Evolutionary conservation across 2,888 invertebrate genomes (phyloP), one percentile per base, ranked within the genome.

Genomic region (Tetramorium bicarinatum): DNA sequence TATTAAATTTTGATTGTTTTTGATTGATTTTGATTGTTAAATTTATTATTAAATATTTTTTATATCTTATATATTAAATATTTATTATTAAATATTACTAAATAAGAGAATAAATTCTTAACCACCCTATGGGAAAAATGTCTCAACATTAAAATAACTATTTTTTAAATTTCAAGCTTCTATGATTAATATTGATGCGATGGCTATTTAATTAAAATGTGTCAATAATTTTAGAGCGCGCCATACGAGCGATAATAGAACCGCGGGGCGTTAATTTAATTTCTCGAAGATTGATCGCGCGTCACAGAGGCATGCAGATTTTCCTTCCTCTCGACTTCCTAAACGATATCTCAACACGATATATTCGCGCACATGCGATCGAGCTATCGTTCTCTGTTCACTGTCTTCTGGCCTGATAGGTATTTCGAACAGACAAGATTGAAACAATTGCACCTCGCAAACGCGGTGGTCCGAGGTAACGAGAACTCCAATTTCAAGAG

Each of bases 401-500:
- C 44, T 47, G 69, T 47, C 59, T 69, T 62, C 74, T 47, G 9
- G 52, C 29, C 21, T 38, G 34, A 66, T 44, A 67, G 67, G 34
- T 21, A 59, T 69, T 79, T 79, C 79, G 47, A 38, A 47, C 44
- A 11, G 9, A 34, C 13, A n/a, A 21, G 69, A 69, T 79, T 56
- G 69, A 66, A 76, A 76, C 76, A 76, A 76, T 38, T 29, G 56
- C 56, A 29, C 21, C 34, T 44, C 56, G 67, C 67, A 69, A 56
- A 59, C 79, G 44, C 44, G 13, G 29, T 52, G 66, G 52, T 69
- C 47, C 69, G 69, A 56, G n/a, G 44, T 69, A 69, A 69, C 69
- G 34, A 69, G 76, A 69, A 79, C 59, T 69, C 21, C 69, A 79
- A 69, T 79, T 79, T 79, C 69, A 34, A 69, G 56, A 79, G 34